phyloP scores from a whole-genome alignment of 2,888 invertebrate genomes.

The Melinopterus prodromus region DNA sequence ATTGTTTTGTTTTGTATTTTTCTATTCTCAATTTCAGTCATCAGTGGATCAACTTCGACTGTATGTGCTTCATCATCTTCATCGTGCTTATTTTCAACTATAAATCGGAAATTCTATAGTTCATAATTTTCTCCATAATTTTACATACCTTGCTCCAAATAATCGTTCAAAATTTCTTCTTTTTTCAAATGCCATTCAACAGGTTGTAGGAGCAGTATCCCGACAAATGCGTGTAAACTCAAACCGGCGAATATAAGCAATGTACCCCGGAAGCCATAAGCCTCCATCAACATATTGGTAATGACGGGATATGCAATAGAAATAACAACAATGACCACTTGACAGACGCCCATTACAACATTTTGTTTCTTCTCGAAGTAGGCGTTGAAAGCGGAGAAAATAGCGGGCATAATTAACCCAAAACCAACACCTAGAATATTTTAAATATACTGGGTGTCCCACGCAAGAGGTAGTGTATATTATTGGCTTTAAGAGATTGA shows the following conservation, averaged over 20 bases:
- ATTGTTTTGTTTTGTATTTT: slow-evolving; percentile 12
- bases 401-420: slow-evolving; percentile 76
- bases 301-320: slow-evolving; percentile 74
- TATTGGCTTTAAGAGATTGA: not conserved
- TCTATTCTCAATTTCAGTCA: not conserved
- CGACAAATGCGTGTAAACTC: slow-evolving; percentile 72
- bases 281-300: slow-evolving; percentile 67
- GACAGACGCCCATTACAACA: slow-evolving; percentile 77
- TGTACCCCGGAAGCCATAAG: slow-evolving; percentile 78
- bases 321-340: slow-evolving; percentile 73
- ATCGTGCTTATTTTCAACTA: slow-evolving; percentile 9
- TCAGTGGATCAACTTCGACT: slow-evolving; percentile 6
- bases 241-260: slow-evolving; percentile 72
- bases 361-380: slow-evolving; percentile 76
- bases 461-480: not conserved
- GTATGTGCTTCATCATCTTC: slow-evolving; percentile 38
- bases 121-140: too few relatives aligned
- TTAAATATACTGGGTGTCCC: slow-evolving; percentile 57
- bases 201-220: slow-evolving; percentile 77
- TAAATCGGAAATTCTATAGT: slow-evolving; percentile 9
- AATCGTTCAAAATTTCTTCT: slow-evolving; percentile 32
- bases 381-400: slow-evolving; percentile 76
- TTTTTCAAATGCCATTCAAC: slow-evolving; percentile 74
- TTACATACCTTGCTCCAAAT: too few relatives aligned
- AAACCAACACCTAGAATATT: slow-evolving; percentile 66